Evolutionary conservation across 2,797 vertebrate genomes (phyloP), one percentile per base, ranked within the genome.

Genomic region (Enteromius treurensis): DNA sequence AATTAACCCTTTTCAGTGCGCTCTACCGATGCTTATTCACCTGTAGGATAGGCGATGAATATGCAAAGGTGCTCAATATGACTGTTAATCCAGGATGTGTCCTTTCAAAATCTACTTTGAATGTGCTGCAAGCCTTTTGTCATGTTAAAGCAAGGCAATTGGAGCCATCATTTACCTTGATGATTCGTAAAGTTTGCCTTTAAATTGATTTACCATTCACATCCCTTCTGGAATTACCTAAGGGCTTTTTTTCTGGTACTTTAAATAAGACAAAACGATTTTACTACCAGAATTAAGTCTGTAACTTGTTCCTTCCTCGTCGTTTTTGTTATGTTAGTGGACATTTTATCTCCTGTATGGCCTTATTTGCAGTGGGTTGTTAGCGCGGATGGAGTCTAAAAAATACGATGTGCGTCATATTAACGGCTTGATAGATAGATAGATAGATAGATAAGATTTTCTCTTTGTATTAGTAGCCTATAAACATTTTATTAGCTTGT

Each of bases 41-140:
- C 92, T 91, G 90, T 86, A 92, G 90, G 89, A 73, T 55, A 90
- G 84, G 76, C 87, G 88, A 86, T 93, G 92, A 93, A 93, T 92
- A 94, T 93, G 90, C 90, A 91, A 86, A 86, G 49, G 62, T 85
- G 15, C 84, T 87, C 79, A 81, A 83, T 84, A 88, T 91, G 83
- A 81, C 89, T 84, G 89, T 88, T 90, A 90, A 92, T 92, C 86
- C 92, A 91, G 91, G 87, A 89, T 89, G 89, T 90, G 88, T 60
- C 60, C 88, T 88, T 93, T 91, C 40, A 86, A 84, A 87, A 84
- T 85, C 76, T 88, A 76, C 79, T 81, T 82, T 68, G 55, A 78
- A 90, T 70, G 85, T 87, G 87, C 89, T 90, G 87, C 84, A 71
- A 87, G 88, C 81, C 89, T 78, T 91, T 94, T 94, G 91, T 92